Conservation (phyloP, 2,888 invertebrate genomes). For the Spodoptera picta region DNA sequence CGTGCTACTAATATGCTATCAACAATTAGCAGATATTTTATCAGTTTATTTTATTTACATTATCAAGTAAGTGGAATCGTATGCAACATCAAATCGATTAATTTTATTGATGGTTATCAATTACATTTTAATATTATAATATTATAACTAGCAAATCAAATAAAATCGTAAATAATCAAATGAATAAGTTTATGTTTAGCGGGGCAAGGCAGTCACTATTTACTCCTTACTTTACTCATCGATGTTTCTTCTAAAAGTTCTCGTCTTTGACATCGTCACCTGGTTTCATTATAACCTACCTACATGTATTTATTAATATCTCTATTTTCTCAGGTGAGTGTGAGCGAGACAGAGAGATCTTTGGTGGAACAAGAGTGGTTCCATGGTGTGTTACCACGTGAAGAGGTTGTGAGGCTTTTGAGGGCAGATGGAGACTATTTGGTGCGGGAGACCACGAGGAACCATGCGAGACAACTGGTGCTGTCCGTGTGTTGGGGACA, state of each 20-base stretch:
- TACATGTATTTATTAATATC: constrained; percentile 11
- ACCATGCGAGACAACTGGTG: constrained; percentile 97
- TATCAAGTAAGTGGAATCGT: background rate
- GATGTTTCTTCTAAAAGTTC: too few species aligned
- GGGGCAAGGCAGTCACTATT: too few species aligned
- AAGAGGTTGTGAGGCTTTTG: constrained; percentile 97
- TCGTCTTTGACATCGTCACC: background rate
- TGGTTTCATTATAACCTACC: too few species aligned
- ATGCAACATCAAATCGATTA: background rate
- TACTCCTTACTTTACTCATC: too few species aligned
- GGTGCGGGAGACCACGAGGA: constrained; percentile 96
- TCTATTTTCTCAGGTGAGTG: constrained; percentile 72
- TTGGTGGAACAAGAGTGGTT: constrained; percentile 98
- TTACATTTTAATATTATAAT: too few species aligned
- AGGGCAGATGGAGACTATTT: constrained; percentile 98
- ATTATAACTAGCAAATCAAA: background rate
- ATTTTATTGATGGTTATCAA: background rate
- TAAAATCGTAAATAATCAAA: background rate
- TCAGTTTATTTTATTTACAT: background rate
- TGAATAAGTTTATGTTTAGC: too few species aligned
- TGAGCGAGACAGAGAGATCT: constrained; percentile 89
- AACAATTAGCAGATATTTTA: background rate
- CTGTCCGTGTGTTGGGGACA: constrained; percentile 98
- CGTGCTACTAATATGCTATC: constrained; percentile 17
- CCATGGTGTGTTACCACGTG: constrained; percentile 98